Percentiles rank a stretch among this genome's conserved stretches.
Evolutionary conservation across 2,797 vertebrate species (phyloP).

Genomic region (Intellagama lesueurii): DNA sequence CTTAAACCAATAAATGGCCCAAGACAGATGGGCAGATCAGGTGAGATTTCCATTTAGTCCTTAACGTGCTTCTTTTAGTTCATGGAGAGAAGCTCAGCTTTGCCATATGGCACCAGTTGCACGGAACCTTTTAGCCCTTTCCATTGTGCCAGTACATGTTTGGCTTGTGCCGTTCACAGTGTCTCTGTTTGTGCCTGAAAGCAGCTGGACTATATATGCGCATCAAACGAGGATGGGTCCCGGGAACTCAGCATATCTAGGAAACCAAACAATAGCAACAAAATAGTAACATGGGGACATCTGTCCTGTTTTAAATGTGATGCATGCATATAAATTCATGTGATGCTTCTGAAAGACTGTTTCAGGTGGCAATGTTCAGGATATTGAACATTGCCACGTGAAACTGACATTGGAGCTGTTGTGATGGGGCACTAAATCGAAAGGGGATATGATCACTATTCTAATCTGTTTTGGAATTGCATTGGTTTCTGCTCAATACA

Average conservation of each 20-base stretch:
- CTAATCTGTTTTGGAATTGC: background rate
- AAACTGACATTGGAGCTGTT: background rate
- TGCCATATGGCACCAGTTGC: slow-evolving; percentile 78
- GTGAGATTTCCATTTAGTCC: slow-evolving; percentile 63
- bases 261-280: slow-evolving; percentile 29
- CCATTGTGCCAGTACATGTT: slow-evolving; percentile 22
- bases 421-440: background rate
- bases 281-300: slow-evolving; percentile 38
- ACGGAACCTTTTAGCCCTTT: slow-evolving; percentile 48
- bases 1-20: slow-evolving; percentile 58
- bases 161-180: slow-evolving; percentile 36
- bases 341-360: slow-evolving; percentile 5
- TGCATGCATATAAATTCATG: slow-evolving; percentile 39
- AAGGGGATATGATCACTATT: background rate
- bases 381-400: background rate
- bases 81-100: slow-evolving; percentile 71
- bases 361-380: background rate
- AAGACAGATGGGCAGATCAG: slow-evolving; percentile 70
- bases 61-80: slow-evolving; percentile 70
- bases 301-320: slow-evolving; percentile 24
- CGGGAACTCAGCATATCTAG: slow-evolving; percentile 30
- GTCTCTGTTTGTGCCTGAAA: slow-evolving; percentile 29
- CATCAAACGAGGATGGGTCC: slow-evolving; percentile 23
- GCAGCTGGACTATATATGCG: slow-evolving; percentile 15
- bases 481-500: background rate